phyloP scores from a whole-genome alignment of 2,113 vertebrate species.

The Regulus satrapa region DNA sequence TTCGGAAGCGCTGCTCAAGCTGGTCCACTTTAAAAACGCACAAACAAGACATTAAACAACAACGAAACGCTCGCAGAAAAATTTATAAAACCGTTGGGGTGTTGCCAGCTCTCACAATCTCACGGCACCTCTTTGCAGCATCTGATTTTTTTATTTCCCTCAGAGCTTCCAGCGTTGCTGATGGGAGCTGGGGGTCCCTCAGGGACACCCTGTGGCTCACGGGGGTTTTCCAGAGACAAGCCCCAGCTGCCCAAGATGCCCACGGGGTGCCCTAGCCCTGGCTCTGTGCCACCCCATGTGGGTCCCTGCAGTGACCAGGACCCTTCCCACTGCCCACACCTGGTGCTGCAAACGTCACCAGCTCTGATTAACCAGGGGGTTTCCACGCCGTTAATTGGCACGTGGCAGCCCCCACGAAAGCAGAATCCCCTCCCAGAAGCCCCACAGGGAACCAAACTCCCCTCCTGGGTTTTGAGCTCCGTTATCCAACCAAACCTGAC shows the following conservation, averaged over 20 bases:
- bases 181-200: background rate
- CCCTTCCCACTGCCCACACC: rapidly evolving
- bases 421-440: background rate
- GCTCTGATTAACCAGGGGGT: rapidly evolving
- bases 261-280: background rate
- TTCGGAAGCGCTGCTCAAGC: background rate
- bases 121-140: background rate
- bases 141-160: background rate
- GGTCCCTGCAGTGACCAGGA: background rate
- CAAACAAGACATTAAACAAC: constrained; percentile 33
- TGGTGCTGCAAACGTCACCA: background rate
- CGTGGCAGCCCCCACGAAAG: background rate
- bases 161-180: background rate
- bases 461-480: background rate
- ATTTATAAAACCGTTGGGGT: background rate
- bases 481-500: rapidly evolving
- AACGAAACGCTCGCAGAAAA: background rate
- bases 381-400: background rate
- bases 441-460: background rate
- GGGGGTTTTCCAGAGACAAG: too few relatives aligned
- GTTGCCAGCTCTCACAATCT: background rate
- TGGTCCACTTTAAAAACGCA: background rate
- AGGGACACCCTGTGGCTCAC: too few relatives aligned
- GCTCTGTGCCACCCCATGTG: rapidly evolving
- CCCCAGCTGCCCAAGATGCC: too few relatives aligned